Conservation (phyloP, 2,797 vertebrate genomes). For the Tapirus indicus region DNA sequence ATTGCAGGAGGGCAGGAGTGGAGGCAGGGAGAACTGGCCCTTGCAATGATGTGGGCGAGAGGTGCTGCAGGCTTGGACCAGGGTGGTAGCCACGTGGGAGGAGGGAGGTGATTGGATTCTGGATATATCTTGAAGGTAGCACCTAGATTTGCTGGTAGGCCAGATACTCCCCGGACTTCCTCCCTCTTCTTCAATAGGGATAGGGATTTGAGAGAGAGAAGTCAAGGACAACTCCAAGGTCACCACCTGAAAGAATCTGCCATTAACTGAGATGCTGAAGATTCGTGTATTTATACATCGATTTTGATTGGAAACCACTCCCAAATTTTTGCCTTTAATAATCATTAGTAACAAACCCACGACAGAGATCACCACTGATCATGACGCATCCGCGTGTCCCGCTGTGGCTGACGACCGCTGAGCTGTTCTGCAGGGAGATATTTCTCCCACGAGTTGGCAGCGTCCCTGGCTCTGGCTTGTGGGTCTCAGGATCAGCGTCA, state of each 20-base stretch:
- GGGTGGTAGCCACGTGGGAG: neutral
- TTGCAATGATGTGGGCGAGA: neutral
- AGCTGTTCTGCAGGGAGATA: neutral
- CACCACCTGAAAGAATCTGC: neutral
- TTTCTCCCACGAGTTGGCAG: neutral
- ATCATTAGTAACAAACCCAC: neutral
- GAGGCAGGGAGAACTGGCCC: neutral
- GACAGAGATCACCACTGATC: neutral
- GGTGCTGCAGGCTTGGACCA: neutral
- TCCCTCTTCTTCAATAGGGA: too few relatives aligned
- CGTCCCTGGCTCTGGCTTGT: neutral
- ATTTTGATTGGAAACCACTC: neutral
- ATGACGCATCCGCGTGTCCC: rapidly evolving
- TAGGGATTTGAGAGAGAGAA: neutral
- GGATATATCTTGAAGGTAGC: neutral
- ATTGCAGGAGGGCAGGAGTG: neutral
- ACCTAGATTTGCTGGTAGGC: neutral
- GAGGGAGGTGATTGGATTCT: neutral
- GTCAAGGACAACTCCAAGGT: slow-evolving; percentile 21
- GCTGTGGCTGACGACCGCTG: neutral
- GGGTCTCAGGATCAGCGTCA: neutral
- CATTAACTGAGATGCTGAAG: neutral
- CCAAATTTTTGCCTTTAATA: neutral
- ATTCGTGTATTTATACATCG: neutral
- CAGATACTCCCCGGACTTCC: neutral